Conservation (phyloP, 2,797 vertebrate species). For the Cuculus canorus region DNA sequence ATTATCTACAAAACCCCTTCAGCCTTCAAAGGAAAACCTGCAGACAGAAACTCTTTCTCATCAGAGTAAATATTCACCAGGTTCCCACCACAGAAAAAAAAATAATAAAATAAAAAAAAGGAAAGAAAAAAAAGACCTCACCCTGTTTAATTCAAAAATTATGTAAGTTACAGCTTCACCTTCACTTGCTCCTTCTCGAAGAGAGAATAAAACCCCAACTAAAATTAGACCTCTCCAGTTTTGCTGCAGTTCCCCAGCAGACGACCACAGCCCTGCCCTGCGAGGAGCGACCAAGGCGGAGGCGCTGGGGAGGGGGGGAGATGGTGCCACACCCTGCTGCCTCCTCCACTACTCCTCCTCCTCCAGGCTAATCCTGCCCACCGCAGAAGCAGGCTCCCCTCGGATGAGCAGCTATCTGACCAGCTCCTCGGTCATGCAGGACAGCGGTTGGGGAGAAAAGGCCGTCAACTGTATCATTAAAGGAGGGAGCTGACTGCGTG, state of each 20-base stretch:
- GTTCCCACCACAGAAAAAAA: background rate
- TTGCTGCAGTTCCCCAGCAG: conserved; percentile 54
- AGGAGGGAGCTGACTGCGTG: background rate
- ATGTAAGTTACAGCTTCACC: conserved; percentile 1
- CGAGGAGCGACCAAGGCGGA: conserved; percentile 13
- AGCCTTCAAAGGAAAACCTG: background rate
- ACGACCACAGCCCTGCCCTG: conserved; percentile 17
- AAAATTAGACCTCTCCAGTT: conserved; percentile 10
- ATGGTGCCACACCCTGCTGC: conserved; percentile 77
- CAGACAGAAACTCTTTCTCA: background rate
- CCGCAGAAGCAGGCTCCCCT: background rate
- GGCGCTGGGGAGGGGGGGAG: background rate
- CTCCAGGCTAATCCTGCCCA: conserved; percentile 6
- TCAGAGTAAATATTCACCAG: background rate
- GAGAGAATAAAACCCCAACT: conserved; percentile 26
- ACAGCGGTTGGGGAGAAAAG: background rate
- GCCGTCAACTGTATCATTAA: background rate
- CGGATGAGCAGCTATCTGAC: background rate
- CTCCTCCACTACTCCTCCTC: background rate
- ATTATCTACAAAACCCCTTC: background rate
- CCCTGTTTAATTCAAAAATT: background rate
- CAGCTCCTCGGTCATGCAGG: background rate
- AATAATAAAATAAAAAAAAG: no score
- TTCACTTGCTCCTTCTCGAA: conserved; percentile 22
- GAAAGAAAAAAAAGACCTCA: background rate